phyloP scores from a whole-genome alignment of 2,888 invertebrate species.

The Globia sparganii region DNA sequence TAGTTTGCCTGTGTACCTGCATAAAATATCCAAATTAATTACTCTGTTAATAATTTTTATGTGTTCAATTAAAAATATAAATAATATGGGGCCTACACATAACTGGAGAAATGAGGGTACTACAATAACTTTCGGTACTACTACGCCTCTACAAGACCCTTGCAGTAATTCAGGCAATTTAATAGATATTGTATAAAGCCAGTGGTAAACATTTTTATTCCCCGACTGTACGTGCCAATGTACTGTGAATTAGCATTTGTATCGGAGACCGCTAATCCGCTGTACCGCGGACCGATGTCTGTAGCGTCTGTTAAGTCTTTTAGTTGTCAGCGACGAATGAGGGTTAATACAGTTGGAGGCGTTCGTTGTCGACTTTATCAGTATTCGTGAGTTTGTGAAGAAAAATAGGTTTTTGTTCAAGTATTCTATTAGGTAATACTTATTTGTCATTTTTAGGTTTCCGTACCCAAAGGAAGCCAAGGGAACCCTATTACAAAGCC shows the following conservation, averaged over 20 bases:
- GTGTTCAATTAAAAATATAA: not conserved
- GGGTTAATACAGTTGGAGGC: conserved; percentile 22
- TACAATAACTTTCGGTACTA: not conserved
- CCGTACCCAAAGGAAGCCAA: not conserved
- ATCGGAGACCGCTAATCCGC: conserved; percentile 59
- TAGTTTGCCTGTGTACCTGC: not conserved
- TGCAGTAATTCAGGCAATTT: no score
- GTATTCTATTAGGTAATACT: not conserved
- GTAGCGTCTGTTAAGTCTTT: conserved; percentile 45
- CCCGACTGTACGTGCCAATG: conserved; percentile 40
- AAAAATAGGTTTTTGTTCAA: not conserved
- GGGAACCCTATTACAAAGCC: not conserved
- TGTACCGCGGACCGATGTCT: conserved; percentile 51
- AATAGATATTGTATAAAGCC: not conserved
- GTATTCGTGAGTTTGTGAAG: conserved; percentile 5
- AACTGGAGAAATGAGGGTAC: not conserved
- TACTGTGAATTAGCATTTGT: conserved; percentile 56
- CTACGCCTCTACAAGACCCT: no score
- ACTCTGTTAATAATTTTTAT: not conserved
- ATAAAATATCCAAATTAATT: not conserved
- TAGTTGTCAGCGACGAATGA: conserved; percentile 52
- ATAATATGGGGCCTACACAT: not conserved
- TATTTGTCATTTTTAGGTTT: not conserved
- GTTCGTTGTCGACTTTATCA: conserved; percentile 6
- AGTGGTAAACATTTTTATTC: not conserved